Conservation (phyloP, 2,888 invertebrate species). For the Seira musarum region DNA sequence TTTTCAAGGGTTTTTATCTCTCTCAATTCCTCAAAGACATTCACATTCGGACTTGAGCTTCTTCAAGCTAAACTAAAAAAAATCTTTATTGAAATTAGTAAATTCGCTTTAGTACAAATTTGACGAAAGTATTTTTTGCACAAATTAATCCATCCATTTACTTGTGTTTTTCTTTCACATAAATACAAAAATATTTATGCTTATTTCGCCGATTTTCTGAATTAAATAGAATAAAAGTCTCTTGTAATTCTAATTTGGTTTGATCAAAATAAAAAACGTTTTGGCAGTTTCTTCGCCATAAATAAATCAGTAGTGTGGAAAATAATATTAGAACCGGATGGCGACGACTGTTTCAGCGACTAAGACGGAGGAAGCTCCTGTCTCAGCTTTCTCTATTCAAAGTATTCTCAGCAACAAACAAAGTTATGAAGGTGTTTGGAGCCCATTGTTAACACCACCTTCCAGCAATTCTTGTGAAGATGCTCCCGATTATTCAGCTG, state of each 20-base stretch:
- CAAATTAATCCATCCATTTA: too few species aligned
- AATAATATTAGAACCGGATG: too few species aligned
- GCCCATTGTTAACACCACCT: slow-evolving; percentile 58
- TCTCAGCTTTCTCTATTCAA: slow-evolving; percentile 71
- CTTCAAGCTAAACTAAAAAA: slow-evolving; percentile 15
- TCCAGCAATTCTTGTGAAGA: slow-evolving; percentile 47
- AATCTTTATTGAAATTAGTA: background rate
- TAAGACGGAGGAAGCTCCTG: slow-evolving; percentile 62
- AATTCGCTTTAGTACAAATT: background rate
- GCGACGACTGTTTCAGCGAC: slow-evolving; percentile 39
- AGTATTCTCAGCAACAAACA: slow-evolving; percentile 70
- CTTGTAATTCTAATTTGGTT: too few species aligned
- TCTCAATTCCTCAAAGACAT: background rate
- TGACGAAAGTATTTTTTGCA: too few species aligned
- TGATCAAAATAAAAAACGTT: too few species aligned
- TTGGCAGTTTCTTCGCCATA: too few species aligned
- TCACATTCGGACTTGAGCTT: slow-evolving; percentile 7
- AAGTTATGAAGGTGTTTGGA: slow-evolving; percentile 65
- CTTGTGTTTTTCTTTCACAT: too few species aligned
- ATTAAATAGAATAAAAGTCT: too few species aligned
- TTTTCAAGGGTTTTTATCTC: background rate
- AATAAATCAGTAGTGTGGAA: too few species aligned
- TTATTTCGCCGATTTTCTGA: too few species aligned
- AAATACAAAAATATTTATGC: too few species aligned
- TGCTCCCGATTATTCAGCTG: slow-evolving; percentile 33